Evolutionary conservation across 2,888 invertebrate species (phyloP), one percentile per base, ranked within the genome.

Genomic region (Buathra laborator): DNA sequence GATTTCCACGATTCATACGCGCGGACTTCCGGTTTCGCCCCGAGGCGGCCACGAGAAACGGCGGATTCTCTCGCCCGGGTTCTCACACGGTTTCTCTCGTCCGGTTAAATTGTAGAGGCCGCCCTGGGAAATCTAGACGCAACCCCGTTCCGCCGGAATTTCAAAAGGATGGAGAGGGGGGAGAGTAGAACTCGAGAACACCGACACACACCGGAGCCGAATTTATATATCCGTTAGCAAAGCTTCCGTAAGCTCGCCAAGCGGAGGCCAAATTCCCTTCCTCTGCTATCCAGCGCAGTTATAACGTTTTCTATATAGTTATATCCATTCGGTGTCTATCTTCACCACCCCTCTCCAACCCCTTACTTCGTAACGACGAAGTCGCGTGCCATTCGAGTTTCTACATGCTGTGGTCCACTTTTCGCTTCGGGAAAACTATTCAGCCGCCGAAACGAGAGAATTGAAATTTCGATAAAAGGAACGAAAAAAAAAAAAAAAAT

Each of bases 61-160:
- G 16, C 14, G 16, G 53, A 43, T 43, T 67, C 79, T 66, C 66
- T 46, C 70, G 53, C 37, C 62, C 75, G 16, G 64, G 67, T 78
- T 78, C 68, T 70, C 71, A 53, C 64, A 7, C 12, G 12, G 24
- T 16, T 51, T 24, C 66, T 32, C 64, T 67, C 81, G 84, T 84
- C 77, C 84, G 81, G 81, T 84, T 84, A 81, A 84, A 84, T 84
- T 84, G 84, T 81, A 84, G 81, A 81, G 81, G 74, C 81, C 84
- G 84, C 86, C 71, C 83, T 80, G 83, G 86, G 76, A 83, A 87
- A 88, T 89, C 90, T 87, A 84, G 77, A 68, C 59, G 14, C 24
- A 29, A 14, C 44, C 77, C 29, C 86, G 88, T 87, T 76, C 83
- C 79, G 76, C 85, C 88, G 90, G 89, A 89, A 90, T 90, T 90